These are phyloP conservation scores for Lytechinus variegatus DNA, from an alignment of 35 echinoderm and acorn worm species.

Conservation along the genomic window DNA sequence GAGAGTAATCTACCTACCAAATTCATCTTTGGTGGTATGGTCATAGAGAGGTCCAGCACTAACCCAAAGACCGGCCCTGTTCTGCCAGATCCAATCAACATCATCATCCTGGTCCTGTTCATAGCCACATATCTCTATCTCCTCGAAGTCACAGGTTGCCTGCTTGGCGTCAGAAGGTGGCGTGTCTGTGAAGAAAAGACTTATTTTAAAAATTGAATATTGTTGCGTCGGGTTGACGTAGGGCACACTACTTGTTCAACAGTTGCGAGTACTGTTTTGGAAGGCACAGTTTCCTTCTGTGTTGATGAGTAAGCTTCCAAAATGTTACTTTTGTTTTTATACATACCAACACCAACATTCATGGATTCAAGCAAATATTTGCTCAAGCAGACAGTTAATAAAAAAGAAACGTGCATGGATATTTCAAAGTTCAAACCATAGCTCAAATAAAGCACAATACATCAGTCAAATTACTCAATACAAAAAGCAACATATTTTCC, in stretches of 20 bases:
- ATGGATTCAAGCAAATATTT: no score
- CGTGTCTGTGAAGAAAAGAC: not conserved
- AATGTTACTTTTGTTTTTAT: no score
- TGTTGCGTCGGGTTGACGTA: not conserved
- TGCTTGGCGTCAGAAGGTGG: not conserved
- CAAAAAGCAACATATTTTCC: no score
- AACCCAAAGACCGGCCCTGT: slow-evolving; percentile 43
- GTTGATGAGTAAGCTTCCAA: no score
- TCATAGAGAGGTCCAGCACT: slow-evolving; percentile 73
- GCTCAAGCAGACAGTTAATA: no score
- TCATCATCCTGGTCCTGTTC: slow-evolving; percentile 77
- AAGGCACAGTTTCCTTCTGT: no score
- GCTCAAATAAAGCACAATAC: no score
- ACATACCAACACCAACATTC: no score
- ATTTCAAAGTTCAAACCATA: no score
- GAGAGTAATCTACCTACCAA: not conserved
- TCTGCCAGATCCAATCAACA: slow-evolving; percentile 84
- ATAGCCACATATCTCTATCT: slow-evolving; percentile 78
- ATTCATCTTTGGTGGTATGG: slow-evolving; percentile 67
- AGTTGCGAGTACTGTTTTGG: no score
- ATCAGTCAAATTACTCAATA: no score
- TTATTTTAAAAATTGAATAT: not conserved
- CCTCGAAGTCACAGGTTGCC: slow-evolving; percentile 79
- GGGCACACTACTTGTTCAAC: not conserved
- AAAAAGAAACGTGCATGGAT: no score